Evolutionary conservation across 1,140 invertebrate genomes (phyloP), one percentile per base, ranked within the genome.

Genomic region (Bombus sylvicola): DNA sequence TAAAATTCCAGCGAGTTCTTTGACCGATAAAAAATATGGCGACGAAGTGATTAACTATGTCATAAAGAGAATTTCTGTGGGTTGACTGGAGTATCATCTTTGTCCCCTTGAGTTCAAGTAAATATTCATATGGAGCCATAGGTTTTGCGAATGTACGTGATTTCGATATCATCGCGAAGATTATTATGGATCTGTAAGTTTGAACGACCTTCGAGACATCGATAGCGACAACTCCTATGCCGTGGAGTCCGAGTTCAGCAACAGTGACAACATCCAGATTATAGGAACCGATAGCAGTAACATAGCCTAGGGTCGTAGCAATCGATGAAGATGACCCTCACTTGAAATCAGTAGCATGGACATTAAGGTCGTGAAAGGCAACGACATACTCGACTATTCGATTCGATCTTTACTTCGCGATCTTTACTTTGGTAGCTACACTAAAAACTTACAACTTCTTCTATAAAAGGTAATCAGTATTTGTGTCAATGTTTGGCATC

Each of bases 271-370:
- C 31, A 69, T 69, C 25, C 31, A 69, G 64, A 80, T 80, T 31
- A 12, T n/a, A 69, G 64, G n/a, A 53, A 39, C 31, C 41, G 64
- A 80, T 80, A 80, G 31, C 25, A 34, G 28, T 34, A 69, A 69
- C 78, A 4, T 64, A 41, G 43, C 5, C 34, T 28, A 41, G 37
- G 37, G 18, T 71, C 13, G 62, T 68, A 77, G 34, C 25, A 75
- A 83, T 64, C 72, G 72, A 83, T 77, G 43, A 77, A 69, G 59
- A 31, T 68, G 43, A 83, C 43, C 62, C 43, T 71, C 43, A n/a
- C 22, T 64, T 15, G 57, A 64, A 82, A 41, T 47, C 71, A 64
- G 41, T 69, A 57, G 15, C 18, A 41, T 15, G 25, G 62, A 6
- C 43, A 39, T 43, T 66, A n/a, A 47, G 34, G 43, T 77, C 71